These are phyloP conservation scores for Gyrodactylus salaris DNA, from an alignment of 1,140 invertebrate species.

Conservation along the genomic window DNA sequence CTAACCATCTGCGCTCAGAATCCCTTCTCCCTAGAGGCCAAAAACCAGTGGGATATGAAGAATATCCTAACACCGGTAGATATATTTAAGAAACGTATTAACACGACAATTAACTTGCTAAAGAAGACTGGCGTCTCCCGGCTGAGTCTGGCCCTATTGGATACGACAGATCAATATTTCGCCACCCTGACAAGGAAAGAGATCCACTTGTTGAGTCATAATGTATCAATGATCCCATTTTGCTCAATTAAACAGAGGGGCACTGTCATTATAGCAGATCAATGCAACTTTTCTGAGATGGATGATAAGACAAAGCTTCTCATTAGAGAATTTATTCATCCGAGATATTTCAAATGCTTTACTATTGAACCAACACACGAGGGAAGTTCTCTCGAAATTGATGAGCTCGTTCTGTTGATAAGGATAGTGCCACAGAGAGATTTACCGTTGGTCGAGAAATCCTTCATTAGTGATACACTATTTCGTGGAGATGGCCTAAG, in stretches of 20 bases:
- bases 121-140: neutral
- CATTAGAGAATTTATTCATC: neutral
- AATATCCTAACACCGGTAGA: neutral
- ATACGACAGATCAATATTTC: neutral
- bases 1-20: constrained; percentile 5
- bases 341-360: neutral
- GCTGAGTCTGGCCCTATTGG: neutral
- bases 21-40: neutral
- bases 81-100: neutral
- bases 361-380: neutral
- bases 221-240: neutral
- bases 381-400: neutral
- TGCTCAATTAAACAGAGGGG: neutral
- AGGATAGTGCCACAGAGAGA: neutral
- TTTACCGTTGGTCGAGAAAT: neutral
- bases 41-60: neutral
- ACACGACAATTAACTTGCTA: neutral
- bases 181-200: neutral
- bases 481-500: neutral
- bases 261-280: neutral
- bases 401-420: neutral
- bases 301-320: neutral
- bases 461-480: neutral
- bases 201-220: neutral
- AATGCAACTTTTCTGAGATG: neutral